Evolutionary conservation across 1,140 invertebrate genomes (phyloP).

Genomic region (Campoletis sonorensis): DNA sequence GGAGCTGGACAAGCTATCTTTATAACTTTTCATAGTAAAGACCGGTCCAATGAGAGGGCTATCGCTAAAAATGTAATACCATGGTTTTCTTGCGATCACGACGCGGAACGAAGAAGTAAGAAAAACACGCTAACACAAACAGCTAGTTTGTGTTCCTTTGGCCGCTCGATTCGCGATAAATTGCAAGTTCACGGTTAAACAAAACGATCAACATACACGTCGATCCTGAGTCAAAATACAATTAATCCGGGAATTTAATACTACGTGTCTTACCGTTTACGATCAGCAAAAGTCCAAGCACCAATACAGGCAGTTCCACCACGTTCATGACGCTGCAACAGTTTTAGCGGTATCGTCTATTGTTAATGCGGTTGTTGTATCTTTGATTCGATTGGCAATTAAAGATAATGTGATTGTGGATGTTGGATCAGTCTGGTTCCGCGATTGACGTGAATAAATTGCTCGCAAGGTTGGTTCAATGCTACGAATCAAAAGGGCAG

Average conservation of each 20-base stretch:
- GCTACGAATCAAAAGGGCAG: not conserved
- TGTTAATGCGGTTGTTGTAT: not conserved
- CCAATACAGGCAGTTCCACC: conserved; percentile 33
- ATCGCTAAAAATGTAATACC: not conserved
- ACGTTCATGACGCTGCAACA: conserved; percentile 44
- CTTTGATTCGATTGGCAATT: not conserved
- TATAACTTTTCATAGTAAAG: conserved; percentile 38
- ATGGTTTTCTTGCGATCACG: conserved; percentile 3
- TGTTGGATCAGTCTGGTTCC: not conserved
- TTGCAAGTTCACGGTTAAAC: not conserved
- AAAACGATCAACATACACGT: not conserved
- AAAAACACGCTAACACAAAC: not conserved
- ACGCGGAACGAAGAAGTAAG: not conserved
- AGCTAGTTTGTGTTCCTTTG: not conserved
- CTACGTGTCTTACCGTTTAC: conserved; percentile 45
- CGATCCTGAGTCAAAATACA: not conserved
- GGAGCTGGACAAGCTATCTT: conserved; percentile 30
- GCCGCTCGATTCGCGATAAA: not conserved
- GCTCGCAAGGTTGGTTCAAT: not conserved
- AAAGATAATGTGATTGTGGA: not conserved
- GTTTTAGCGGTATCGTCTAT: not conserved
- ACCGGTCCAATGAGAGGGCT: not conserved
- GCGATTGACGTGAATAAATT: not conserved
- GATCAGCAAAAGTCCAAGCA: conserved; percentile 39
- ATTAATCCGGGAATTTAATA: conserved; percentile 27